phyloP scores from a whole-genome alignment of 2,797 vertebrate genomes.

The Hoplostethus mediterraneus region DNA sequence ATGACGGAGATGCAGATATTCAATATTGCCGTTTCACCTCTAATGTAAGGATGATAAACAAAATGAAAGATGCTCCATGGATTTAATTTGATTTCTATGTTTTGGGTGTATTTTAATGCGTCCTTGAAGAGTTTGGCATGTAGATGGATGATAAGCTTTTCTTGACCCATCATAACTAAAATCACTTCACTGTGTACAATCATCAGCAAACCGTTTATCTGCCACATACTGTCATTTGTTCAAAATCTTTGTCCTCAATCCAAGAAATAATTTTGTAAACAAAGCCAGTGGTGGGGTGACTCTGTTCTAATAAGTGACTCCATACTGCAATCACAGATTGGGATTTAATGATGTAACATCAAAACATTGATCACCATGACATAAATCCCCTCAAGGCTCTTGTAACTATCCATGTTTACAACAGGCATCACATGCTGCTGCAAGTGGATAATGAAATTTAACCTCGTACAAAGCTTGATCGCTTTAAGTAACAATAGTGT shows the following conservation, averaged over 20 bases:
- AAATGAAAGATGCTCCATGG: not conserved
- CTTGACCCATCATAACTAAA: constrained; percentile 30
- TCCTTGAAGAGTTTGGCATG: not conserved
- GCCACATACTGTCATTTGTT: constrained; percentile 51
- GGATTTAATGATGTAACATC: too few relatives aligned
- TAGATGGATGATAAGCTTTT: constrained; percentile 17
- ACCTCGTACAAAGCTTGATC: not conserved
- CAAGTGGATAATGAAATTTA: constrained; percentile 27
- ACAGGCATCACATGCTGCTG: constrained; percentile 54
- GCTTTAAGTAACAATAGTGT: not conserved
- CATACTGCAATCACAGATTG: too few relatives aligned
- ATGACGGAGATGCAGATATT: constrained; percentile 44
- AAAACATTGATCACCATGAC: too few relatives aligned
- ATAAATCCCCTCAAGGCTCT: constrained; percentile 31
- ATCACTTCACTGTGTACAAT: constrained; percentile 8
- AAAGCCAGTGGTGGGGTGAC: constrained; percentile 21
- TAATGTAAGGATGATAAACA: not conserved
- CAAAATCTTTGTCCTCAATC: constrained; percentile 34
- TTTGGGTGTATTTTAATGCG: not conserved
- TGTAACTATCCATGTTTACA: constrained; percentile 69
- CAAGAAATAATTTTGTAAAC: constrained; percentile 62
- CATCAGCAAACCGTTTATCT: constrained; percentile 35
- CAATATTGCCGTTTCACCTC: constrained; percentile 30
- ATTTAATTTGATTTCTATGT: constrained; percentile 3
- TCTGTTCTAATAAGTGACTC: constrained; percentile 61